Base-by-base conservation (phyloP, 2,888 invertebrate genomes). In the Pseudoips prasinana region DNA sequence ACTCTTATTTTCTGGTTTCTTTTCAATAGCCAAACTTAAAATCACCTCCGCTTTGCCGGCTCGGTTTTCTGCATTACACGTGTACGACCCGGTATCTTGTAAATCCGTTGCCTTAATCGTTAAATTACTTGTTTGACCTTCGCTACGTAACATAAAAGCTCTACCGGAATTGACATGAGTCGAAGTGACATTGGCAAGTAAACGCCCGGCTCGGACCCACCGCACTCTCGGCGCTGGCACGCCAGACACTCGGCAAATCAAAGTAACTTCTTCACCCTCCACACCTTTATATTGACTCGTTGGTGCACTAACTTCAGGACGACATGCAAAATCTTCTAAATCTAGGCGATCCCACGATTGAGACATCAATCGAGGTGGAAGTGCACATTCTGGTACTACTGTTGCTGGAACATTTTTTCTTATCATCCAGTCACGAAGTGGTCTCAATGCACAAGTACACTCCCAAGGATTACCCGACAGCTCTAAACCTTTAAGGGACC, bases 391-490 rank as follows among this genome's bases (percentile, higher is more conserved):
- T 0, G 95, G 95, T 5, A 84, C 83, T 6, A 87, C 82, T 1
- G 88, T 93, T 34, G 92, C 92, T 3, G 95, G 95, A 19, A 96
- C 92, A 66, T 95, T 95, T 64, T 92, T 91, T 37, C 90, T 89
- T 42, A 93, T 76, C 94, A 96, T 94, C 95, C 95, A 96, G 58
- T 93, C 92, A 10, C 94, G 85, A 43, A 95, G 73, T 0, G 95
- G 94, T 33, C 94, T 87, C 39, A 96, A 71, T 11, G 90, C 90
- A 69, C 96, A 96, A 23, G 94, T 93, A 72, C 95, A 96, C 71
- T 95, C 94, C 95, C 95, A 95, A 0, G 93, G 94, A 75, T 96
- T 96, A 39, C 90, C 91, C n/a, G 93, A 92, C 46, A 96, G 75
- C 59, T 94, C 94, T 42, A 96, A 79, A 7, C 94, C 94, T 64